phyloP scores from a whole-genome alignment of 2,113 vertebrate genomes.

The Pongo pygmaeus region DNA sequence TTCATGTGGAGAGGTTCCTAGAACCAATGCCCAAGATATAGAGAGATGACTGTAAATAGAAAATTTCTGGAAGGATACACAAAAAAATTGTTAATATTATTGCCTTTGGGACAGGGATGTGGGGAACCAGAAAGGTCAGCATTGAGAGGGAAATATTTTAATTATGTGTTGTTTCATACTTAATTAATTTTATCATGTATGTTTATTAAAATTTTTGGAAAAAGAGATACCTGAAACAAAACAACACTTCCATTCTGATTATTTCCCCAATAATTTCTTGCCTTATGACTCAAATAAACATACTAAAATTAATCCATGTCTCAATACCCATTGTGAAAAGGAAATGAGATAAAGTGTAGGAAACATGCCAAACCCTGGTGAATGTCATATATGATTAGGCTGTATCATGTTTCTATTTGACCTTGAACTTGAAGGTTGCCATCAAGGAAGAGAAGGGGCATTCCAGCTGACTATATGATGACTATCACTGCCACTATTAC shows the following conservation, averaged over 20 bases:
- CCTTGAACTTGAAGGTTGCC: neutral
- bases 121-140: neutral
- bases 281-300: neutral
- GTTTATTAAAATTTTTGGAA: neutral
- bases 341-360: neutral
- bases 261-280: neutral
- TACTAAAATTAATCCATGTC: neutral
- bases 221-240: neutral
- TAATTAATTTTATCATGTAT: neutral
- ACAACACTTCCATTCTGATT: neutral
- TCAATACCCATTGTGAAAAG: neutral
- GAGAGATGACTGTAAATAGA: neutral
- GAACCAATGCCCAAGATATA: neutral
- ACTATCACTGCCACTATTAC: neutral
- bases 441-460: neutral
- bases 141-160: neutral
- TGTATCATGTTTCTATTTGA: neutral
- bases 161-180: neutral
- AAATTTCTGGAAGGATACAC: neutral
- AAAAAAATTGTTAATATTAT: neutral
- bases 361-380: neutral
- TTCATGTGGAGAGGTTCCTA: neutral
- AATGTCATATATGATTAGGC: neutral
- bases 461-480: neutral
- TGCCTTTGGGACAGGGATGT: neutral